Percentiles rank a stretch among this genome's conserved stretches.
phyloP scores from a whole-genome alignment of 1,140 invertebrate genomes.

The Ridgeia piscesae region DNA sequence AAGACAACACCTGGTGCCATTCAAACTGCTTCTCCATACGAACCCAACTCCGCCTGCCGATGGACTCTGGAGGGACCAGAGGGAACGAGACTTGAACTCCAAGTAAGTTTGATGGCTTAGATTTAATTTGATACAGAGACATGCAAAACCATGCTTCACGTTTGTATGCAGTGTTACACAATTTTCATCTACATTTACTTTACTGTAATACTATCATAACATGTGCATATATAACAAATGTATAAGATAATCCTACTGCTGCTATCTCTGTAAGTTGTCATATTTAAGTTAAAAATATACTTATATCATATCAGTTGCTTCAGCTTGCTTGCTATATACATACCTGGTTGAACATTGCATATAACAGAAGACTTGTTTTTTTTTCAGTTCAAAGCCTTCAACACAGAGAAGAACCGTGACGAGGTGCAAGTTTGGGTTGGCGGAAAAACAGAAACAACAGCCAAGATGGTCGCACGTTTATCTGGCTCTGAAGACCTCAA shows the following conservation, averaged over 20 bases:
- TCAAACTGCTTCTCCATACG: constrained; percentile 8
- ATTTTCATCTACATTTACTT: background rate
- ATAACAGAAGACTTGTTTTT: background rate
- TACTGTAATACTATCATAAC: background rate
- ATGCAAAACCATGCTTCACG: background rate
- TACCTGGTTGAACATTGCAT: background rate
- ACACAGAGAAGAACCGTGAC: background rate
- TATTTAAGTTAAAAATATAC: too few species aligned
- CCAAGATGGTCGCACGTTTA: background rate
- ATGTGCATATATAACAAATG: background rate
- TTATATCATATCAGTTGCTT: too few species aligned
- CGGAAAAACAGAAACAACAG: background rate
- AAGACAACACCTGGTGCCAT: background rate
- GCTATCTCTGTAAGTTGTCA: too few species aligned
- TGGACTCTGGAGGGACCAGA: constrained; percentile 12
- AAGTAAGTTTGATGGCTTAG: background rate
- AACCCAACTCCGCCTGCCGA: constrained; percentile 3
- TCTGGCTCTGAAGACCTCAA: background rate
- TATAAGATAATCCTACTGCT: background rate
- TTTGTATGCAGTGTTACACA: background rate
- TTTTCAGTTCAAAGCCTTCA: background rate
- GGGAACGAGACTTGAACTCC: background rate
- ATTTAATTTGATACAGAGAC: background rate
- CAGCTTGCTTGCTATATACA: background rate
- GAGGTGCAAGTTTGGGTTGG: constrained; percentile 5